These are phyloP conservation scores for Megalurothrips usitatus DNA, from an alignment of 2,888 invertebrate genomes.

Conservation along the genomic window DNA sequence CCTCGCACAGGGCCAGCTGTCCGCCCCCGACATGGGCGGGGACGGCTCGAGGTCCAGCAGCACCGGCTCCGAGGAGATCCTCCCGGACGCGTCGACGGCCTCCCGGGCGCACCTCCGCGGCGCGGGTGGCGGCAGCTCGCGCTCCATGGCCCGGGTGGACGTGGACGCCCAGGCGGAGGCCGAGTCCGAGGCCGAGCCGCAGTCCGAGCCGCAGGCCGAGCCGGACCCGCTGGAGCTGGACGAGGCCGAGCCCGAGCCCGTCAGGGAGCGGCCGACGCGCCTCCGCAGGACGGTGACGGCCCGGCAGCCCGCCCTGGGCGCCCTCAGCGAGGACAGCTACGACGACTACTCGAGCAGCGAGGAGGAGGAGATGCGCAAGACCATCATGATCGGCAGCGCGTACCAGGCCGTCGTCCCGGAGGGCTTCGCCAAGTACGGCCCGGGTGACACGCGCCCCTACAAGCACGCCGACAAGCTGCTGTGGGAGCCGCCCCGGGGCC, in stretches of 20 bases:
- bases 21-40: background rate
- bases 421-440: conserved; percentile 33
- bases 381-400: conserved; percentile 91
- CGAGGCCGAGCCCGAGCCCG: background rate
- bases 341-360: conserved; percentile 14
- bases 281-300: background rate
- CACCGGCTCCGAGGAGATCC: background rate
- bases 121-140: background rate
- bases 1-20: background rate
- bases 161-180: background rate
- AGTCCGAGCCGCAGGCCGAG: background rate
- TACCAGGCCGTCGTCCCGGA: conserved; percentile 93
- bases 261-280: background rate
- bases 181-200: background rate
- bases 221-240: background rate
- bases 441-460: conserved; percentile 49
- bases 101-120: background rate
- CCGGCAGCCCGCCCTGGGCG: background rate
- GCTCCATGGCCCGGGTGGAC: background rate
- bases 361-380: conserved; percentile 47
- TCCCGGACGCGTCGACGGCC: background rate
- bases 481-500: conserved; percentile 73
- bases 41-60: conserved; percentile 1
- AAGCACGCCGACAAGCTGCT: conserved; percentile 92
- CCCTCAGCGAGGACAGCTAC: conserved; percentile 1